Evolutionary conservation across 1,140 invertebrate genomes (phyloP).

Genomic region (Colletes gigas): DNA sequence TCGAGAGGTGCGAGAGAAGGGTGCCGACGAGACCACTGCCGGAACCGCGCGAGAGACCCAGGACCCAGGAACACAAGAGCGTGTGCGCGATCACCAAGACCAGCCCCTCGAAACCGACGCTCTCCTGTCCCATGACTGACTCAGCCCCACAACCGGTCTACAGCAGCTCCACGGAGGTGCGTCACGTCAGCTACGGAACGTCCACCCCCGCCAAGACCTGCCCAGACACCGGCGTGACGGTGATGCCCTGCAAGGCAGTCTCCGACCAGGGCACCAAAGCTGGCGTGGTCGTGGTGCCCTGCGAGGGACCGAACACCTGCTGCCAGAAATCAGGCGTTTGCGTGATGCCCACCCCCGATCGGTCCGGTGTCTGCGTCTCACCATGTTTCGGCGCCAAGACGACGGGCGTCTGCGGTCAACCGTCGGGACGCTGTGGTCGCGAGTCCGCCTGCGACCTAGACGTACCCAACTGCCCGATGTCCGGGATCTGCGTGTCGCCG

Average conservation of each 20-base stretch:
- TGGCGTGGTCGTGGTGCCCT: conserved; percentile 77
- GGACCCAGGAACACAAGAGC: neutral
- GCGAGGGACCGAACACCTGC: conserved; percentile 60
- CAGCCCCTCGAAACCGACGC: conserved; percentile 49
- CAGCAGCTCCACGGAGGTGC: conserved; percentile 69
- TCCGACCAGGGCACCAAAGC: conserved; percentile 70
- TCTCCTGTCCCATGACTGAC: conserved; percentile 69
- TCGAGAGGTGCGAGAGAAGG: conserved; percentile 64
- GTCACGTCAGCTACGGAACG: conserved; percentile 71
- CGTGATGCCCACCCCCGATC: conserved; percentile 72
- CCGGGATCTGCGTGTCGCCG: conserved; percentile 68
- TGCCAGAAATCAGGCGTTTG: conserved; percentile 72
- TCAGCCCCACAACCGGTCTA: conserved; percentile 64
- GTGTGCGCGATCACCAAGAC: conserved; percentile 70
- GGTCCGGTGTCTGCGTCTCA: conserved; percentile 75
- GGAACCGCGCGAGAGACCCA: neutral
- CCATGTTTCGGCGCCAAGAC: conserved; percentile 68
- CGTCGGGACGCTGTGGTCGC: conserved; percentile 70
- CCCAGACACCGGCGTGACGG: conserved; percentile 74
- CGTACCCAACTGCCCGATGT: conserved; percentile 62
- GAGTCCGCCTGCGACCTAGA: conserved; percentile 69
- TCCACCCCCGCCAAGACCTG: conserved; percentile 58
- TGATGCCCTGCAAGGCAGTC: conserved; percentile 74
- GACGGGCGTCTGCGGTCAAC: conserved; percentile 65
- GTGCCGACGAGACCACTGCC: conserved; percentile 15